Conservation (phyloP, 2,113 vertebrate genomes). For the Podocnemis expansa region DNA sequence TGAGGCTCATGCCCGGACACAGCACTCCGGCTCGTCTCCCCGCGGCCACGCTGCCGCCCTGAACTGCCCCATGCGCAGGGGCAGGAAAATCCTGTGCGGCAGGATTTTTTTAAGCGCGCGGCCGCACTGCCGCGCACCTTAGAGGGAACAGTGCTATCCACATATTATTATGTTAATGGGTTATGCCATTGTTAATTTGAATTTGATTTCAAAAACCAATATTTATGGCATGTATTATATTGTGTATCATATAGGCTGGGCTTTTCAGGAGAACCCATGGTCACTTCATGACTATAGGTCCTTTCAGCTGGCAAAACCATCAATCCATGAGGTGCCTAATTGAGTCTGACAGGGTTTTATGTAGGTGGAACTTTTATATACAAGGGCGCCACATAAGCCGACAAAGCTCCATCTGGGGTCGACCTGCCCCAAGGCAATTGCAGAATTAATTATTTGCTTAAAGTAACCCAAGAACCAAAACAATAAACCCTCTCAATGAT, state of each 20-base stretch:
- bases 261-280: background rate
- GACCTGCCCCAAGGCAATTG: background rate
- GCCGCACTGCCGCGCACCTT: no score
- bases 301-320: background rate
- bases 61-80: no score
- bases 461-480: conserved; percentile 47
- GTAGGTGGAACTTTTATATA: no score
- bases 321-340: background rate
- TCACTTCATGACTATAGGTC: background rate
- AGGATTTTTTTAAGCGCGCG: no score
- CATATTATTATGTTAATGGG: background rate
- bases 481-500: conserved; percentile 34
- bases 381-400: background rate
- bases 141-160: no score
- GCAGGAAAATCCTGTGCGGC: no score
- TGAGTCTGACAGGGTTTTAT: background rate
- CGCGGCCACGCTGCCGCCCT: no score
- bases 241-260: background rate
- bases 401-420: background rate
- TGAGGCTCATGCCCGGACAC: no score
- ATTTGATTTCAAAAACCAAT: background rate
- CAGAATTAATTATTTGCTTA: background rate
- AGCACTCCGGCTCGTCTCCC: no score
- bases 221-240: background rate
- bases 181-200: conserved; percentile 10